Evolutionary conservation across 2,888 invertebrate genomes (phyloP).

Genomic region (Chrysotoxum bicinctum): DNA sequence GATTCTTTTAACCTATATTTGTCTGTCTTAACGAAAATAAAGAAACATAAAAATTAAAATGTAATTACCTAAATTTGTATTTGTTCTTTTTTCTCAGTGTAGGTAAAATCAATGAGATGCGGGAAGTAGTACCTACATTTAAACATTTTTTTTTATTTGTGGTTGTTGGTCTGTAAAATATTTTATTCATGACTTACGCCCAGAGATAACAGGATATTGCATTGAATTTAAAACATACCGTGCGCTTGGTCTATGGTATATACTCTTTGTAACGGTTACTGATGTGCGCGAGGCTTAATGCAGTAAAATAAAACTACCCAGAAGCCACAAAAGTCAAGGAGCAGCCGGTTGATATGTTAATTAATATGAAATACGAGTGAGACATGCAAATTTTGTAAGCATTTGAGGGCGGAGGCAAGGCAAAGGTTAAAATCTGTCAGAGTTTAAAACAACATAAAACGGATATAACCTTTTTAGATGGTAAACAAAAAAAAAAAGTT

Average conservation of each 20-base stretch:
- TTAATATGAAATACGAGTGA: slow-evolving; percentile 62
- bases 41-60: too few relatives aligned
- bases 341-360: slow-evolving; percentile 69
- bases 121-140: slow-evolving; percentile 11
- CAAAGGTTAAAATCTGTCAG: background rate
- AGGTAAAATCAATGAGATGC: slow-evolving; percentile 69
- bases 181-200: slow-evolving; percentile 70
- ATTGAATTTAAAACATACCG: slow-evolving; percentile 65
- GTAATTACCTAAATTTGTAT: too few relatives aligned
- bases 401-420: background rate
- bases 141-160: slow-evolving; percentile 21
- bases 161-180: slow-evolving; percentile 61
- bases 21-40: too few relatives aligned
- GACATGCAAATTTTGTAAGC: slow-evolving; percentile 42
- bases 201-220: slow-evolving; percentile 70
- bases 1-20: too few relatives aligned
- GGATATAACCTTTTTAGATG: background rate
- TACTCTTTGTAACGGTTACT: slow-evolving; percentile 36
- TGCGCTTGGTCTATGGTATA: slow-evolving; percentile 2
- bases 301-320: slow-evolving; percentile 53
- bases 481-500: background rate
- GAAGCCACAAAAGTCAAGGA: slow-evolving; percentile 14
- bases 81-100: background rate
- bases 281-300: slow-evolving; percentile 54
- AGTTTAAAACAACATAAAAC: background rate